Percentiles rank a stretch among this genome's conserved stretches.
Conservation (phyloP, 2,888 invertebrate species). For the Dolomedes plantarius region DNA sequence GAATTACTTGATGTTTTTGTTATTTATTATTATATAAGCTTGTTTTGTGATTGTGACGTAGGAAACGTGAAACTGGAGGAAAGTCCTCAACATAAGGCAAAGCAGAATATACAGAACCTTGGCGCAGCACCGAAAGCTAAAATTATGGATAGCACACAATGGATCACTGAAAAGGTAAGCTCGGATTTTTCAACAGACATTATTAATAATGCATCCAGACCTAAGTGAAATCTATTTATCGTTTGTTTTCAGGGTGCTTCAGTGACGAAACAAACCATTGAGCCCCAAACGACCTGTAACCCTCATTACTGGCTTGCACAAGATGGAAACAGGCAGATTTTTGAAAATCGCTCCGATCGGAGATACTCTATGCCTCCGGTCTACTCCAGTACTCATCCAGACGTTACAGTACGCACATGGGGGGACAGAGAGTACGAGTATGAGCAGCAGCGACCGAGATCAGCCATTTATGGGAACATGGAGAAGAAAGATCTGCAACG, state of each 20-base stretch:
- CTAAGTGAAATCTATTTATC: neutral
- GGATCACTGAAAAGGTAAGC: conserved; percentile 77
- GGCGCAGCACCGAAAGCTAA: conserved; percentile 88
- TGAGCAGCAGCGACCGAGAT: conserved; percentile 46
- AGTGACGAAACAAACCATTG: conserved; percentile 28
- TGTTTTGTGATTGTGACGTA: too few species aligned
- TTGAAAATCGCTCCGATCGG: conserved; percentile 18
- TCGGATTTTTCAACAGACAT: neutral
- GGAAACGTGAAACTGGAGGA: conserved; percentile 22
- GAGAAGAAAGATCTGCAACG: conserved; percentile 38
- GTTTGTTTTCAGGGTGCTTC: conserved; percentile 22
- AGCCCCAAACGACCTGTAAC: conserved; percentile 65
- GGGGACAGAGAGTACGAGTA: conserved; percentile 54
- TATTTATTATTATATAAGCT: too few species aligned
- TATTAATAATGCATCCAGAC: neutral
- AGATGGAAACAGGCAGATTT: conserved; percentile 84
- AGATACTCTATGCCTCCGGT: conserved; percentile 50
- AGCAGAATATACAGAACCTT: conserved; percentile 76
- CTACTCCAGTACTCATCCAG: conserved; percentile 35
- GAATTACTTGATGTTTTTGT: too few species aligned
- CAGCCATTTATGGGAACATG: conserved; percentile 31
- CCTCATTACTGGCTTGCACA: conserved; percentile 92
- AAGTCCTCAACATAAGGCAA: conserved; percentile 56
- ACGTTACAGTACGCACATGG: conserved; percentile 64
- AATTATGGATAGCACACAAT: conserved; percentile 83